Evolutionary conservation across 2,113 vertebrate genomes (phyloP).

Genomic region (Nyctereutes procyonoides): DNA sequence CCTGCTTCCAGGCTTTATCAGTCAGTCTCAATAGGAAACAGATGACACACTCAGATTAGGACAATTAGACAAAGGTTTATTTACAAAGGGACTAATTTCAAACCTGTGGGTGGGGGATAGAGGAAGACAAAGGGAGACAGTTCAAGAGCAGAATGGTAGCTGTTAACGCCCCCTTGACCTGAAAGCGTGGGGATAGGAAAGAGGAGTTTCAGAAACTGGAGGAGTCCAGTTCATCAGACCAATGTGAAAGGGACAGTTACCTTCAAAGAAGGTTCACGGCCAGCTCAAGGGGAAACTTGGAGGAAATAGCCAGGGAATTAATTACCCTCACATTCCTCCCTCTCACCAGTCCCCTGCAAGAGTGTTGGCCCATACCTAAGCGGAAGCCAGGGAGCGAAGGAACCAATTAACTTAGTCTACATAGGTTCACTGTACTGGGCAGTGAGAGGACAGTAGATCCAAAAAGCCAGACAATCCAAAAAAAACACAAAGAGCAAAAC

Average conservation of each 20-base stretch:
- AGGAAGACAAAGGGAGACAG: not conserved
- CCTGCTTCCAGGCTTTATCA: conserved; percentile 14
- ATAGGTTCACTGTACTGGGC: not conserved
- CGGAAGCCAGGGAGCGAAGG: not conserved
- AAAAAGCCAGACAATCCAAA: not conserved
- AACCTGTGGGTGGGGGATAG: not conserved
- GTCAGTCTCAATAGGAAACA: conserved; percentile 23
- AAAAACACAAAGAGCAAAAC: not conserved
- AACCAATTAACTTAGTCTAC: not conserved
- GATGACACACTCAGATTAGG: conserved; percentile 25
- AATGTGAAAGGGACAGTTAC: not conserved
- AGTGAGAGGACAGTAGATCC: not conserved
- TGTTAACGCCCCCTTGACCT: not conserved
- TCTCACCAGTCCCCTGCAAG: not conserved
- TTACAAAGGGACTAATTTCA: conserved; percentile 53
- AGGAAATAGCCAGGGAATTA: not conserved
- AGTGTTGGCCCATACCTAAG: not conserved
- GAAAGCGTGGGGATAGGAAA: not conserved
- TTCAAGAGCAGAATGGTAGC: not conserved
- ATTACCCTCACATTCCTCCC: not conserved
- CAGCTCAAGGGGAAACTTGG: not conserved
- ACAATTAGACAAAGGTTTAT: not conserved
- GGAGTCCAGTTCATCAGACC: not conserved
- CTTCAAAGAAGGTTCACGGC: not conserved
- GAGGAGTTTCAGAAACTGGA: not conserved